phyloP scores from a whole-genome alignment of 2,113 vertebrate genomes.

The Crocuta crocuta region DNA sequence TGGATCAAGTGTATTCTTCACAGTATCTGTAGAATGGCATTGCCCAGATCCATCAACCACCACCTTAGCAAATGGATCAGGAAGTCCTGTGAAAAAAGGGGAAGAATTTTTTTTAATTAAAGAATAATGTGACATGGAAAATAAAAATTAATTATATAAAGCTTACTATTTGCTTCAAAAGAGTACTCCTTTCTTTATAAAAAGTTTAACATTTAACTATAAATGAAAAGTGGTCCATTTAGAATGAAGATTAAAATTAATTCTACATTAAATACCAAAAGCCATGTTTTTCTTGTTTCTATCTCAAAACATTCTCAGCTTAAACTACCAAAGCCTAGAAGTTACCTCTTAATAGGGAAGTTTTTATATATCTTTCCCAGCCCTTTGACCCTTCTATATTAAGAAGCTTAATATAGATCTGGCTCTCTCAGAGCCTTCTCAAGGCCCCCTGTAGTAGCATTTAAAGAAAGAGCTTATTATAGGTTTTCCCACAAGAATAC shows the following conservation, averaged over 20 bases:
- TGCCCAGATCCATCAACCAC: conserved; percentile 99
- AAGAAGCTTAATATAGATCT: neutral
- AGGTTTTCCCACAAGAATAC: neutral
- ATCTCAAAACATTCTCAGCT: conserved; percentile 12
- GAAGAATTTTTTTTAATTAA: conserved; percentile 37
- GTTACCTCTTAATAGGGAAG: neutral
- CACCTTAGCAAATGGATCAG: conserved; percentile 99
- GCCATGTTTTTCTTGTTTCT: neutral
- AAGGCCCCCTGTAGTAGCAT: neutral
- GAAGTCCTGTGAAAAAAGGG: conserved; percentile 91
- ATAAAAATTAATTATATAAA: conserved; percentile 43
- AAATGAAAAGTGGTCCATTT: conserved; percentile 37
- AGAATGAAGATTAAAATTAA: conserved; percentile 38
- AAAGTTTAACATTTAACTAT: conserved; percentile 13
- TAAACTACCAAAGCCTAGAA: conserved; percentile 30
- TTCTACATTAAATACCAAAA: conserved; percentile 46
- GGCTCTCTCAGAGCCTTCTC: neutral
- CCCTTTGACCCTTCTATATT: neutral
- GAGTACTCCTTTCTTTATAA: conserved; percentile 32
- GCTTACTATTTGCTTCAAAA: conserved; percentile 32
- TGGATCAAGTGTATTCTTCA: conserved; percentile 99
- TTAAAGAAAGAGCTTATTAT: conserved; percentile 17
- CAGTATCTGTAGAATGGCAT: conserved; percentile 99
- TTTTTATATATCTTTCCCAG: conserved; percentile 26
- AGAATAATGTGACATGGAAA: conserved; percentile 47